Percentiles rank a stretch among this genome's conserved stretches.
Conservation (phyloP, 2,888 invertebrate species). For the Sminthurinus aureus region DNA sequence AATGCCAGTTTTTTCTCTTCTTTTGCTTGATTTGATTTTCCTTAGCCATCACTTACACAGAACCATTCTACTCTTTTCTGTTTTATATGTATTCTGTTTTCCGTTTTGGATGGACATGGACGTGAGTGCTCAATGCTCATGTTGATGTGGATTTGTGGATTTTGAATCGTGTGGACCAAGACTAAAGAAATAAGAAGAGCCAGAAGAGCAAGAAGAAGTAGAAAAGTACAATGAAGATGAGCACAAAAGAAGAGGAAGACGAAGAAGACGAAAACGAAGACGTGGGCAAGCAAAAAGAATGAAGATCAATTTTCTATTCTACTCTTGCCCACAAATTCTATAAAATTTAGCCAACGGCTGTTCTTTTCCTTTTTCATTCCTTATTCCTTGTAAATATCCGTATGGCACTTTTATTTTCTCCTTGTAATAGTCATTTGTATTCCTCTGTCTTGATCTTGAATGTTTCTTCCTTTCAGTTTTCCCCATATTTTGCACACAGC, state of each 20-base stretch:
- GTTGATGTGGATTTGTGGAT: no score
- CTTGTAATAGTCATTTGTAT: not conserved
- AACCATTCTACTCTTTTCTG: not conserved
- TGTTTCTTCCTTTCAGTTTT: no score
- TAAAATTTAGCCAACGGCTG: conserved; percentile 9
- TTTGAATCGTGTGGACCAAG: no score
- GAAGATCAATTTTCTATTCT: conserved; percentile 31
- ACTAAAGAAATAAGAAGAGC: no score
- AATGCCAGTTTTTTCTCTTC: conserved; percentile 12
- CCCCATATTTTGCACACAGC: no score
- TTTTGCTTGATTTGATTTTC: conserved; percentile 22
- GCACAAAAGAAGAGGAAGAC: no score
- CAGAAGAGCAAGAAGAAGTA: no score
- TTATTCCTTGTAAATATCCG: not conserved
- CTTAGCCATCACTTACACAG: not conserved
- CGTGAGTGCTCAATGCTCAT: not conserved
- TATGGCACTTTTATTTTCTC: not conserved
- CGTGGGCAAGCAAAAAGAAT: not conserved
- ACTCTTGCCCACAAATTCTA: conserved; percentile 14
- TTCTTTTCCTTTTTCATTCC: not conserved
- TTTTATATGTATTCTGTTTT: not conserved
- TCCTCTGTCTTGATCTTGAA: not conserved
- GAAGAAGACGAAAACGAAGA: not conserved
- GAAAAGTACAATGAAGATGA: no score
- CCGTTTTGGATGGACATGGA: not conserved